phyloP scores from a whole-genome alignment of 2,888 invertebrate genomes.

The Lacanobia wlatinum region DNA sequence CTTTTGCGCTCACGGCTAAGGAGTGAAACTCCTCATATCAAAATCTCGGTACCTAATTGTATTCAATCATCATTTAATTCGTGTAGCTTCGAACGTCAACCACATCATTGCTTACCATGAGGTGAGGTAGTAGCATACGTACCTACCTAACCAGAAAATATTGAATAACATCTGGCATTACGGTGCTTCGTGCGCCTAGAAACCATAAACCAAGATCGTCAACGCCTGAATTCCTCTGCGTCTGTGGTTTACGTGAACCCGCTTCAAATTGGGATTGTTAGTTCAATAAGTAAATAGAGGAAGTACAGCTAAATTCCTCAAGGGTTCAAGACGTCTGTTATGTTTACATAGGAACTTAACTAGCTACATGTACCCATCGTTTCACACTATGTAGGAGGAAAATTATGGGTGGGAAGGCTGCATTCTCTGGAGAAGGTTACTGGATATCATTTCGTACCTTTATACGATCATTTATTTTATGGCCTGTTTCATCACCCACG shows the following conservation, averaged over 20 bases:
- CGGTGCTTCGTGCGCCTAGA: not conserved
- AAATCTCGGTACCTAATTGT: no score
- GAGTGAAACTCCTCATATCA: no score
- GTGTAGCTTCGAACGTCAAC: not conserved
- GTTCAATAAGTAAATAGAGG: conserved; percentile 48
- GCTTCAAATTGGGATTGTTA: conserved; percentile 42
- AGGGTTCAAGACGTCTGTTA: conserved; percentile 36
- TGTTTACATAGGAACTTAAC: conserved; percentile 53
- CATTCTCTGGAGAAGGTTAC: not conserved
- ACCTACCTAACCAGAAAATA: not conserved
- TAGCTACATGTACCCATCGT: conserved; percentile 33
- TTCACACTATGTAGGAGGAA: conserved; percentile 19
- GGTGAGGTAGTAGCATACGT: not conserved
- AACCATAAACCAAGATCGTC: conserved; percentile 2
- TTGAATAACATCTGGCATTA: not conserved
- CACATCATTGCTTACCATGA: not conserved
- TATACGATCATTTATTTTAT: conserved; percentile 5
- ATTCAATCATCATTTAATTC: no score
- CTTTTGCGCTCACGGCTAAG: no score
- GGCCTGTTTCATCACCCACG: not conserved
- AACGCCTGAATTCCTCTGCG: conserved; percentile 4
- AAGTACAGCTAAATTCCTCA: conserved; percentile 56
- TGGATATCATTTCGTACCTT: not conserved
- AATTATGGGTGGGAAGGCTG: conserved; percentile 17
- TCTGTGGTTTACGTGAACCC: not conserved